Base-by-base conservation (phyloP, 2,797 vertebrate species). In the Oreonectes daqikongensis region DNA sequence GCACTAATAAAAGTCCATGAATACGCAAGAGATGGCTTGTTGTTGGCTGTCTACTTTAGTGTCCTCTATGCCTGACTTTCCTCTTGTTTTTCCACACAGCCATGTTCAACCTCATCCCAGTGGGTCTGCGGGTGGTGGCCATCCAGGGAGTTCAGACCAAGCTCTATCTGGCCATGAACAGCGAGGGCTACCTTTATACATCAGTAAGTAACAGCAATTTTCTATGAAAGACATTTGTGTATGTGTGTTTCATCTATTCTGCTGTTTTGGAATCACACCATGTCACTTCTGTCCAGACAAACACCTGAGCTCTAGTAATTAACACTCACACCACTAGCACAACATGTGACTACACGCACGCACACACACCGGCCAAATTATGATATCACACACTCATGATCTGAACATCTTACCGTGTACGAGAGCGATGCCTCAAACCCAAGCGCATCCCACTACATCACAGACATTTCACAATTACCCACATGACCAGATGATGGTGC, bases 61-160 rank as follows among this genome's bases (percentile, higher is more conserved):
- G n/a, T n/a, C n/a, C n/a, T n/a, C 3, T 32, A 32, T 32, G 6
- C 3, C 32, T 32, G 5, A 60, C 14, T 72, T 52, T 80, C 48
- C 44, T 44, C 22, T 30, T 79, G 22, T 77, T 86, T n/a, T 68
- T 77, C 77, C 91, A 81, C 84, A 22, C 87, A 99, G 97, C 96
- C 87, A 91, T 96, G 90, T 99, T 99, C 93, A 99, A 99, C 94
- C 97, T 99, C 91, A 99, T 99, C 84, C 98, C 98, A 59, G 98
- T 99, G 93, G 98, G 98, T 87, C 94, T 99, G 87, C 96, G 97
- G 90, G 98, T 99, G 91, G 98, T 99, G 92, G 98, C 98, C 85
- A 99, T 99, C 91, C 98, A 99, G 90, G 98, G 98, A 77, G 96
- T 99, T 89, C 97, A 99, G 91, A 99, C 96, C 85, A 98, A 98